phyloP scores from a whole-genome alignment of 2,113 vertebrate species.

The Urocolius indicus region DNA sequence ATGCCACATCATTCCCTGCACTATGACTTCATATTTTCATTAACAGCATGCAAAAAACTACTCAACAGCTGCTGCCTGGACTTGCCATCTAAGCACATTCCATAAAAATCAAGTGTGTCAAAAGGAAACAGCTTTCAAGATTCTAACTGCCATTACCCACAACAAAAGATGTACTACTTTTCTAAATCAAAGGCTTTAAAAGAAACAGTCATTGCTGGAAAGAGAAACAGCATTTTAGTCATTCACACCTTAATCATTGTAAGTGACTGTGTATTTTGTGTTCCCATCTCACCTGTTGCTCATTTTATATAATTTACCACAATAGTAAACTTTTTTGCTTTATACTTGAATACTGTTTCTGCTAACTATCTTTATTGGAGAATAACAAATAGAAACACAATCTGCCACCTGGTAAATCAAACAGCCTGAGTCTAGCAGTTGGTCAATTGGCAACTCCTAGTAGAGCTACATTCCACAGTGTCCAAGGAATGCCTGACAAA shows the following conservation, averaged over 20 bases:
- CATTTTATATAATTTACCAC: neutral
- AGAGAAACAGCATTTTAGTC: neutral
- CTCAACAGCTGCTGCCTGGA: neutral
- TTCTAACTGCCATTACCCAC: neutral
- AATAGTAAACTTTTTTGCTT: neutral
- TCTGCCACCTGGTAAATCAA: slow-evolving; percentile 51
- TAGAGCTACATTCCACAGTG: neutral
- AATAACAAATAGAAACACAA: neutral
- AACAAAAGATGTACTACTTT: neutral
- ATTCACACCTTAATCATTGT: neutral
- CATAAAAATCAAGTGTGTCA: neutral
- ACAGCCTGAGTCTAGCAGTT: neutral
- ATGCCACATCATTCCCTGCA: neutral
- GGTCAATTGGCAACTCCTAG: neutral
- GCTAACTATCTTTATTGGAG: neutral
- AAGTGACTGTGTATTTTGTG: neutral
- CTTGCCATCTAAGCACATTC: neutral
- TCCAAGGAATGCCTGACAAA: slow-evolving; percentile 27
- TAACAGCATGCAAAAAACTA: neutral
- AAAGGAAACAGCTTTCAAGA: neutral
- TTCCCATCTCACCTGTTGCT: neutral
- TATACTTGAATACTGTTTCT: neutral
- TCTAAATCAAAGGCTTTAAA: neutral
- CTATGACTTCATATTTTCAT: neutral
- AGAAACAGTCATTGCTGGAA: neutral